A percentile compares a stretch with the other conserved stretches of the same genome.
These are phyloP conservation scores for Proctacanthus coquilletti DNA, from an alignment of 1,140 invertebrate species.

Conservation along the genomic window DNA sequence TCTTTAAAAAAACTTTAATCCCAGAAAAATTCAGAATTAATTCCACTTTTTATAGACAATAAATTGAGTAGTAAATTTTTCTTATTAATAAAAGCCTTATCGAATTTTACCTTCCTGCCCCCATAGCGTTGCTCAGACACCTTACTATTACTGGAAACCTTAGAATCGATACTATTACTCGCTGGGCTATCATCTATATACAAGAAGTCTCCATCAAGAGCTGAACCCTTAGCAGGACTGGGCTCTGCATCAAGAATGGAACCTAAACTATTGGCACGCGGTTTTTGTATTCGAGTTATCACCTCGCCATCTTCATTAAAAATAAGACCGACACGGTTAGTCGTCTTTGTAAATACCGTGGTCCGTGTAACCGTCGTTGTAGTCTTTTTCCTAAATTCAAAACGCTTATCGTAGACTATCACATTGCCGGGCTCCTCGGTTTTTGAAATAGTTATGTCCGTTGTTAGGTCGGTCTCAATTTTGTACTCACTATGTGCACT, in stretches of 20 bases:
- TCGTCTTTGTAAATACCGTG: constrained; percentile 12
- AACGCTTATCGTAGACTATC: constrained; percentile 10
- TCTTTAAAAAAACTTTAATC: too few species aligned
- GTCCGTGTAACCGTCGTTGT: constrained; percentile 13
- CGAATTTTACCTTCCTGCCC: too few species aligned
- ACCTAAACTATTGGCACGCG: constrained; percentile 21
- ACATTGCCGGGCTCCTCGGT: constrained; percentile 1
- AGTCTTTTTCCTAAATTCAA: constrained; percentile 14
- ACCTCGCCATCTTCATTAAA: constrained; percentile 8
- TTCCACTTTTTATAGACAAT: too few species aligned
- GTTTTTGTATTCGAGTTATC: constrained; percentile 2
- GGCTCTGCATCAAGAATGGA: constrained; percentile 16
- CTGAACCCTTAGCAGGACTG: constrained; percentile 3
- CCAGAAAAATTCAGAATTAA: too few species aligned
- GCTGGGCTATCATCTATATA: constrained; percentile 27
- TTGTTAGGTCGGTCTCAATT: neutral
- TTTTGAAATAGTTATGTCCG: constrained; percentile 4
- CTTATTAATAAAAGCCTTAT: too few species aligned
- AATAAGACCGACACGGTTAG: constrained; percentile 20
- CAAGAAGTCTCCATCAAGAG: constrained; percentile 12
- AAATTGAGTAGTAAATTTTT: too few species aligned
- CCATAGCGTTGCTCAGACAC: neutral
- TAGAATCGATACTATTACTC: neutral
- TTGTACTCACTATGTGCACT: constrained; percentile 1
- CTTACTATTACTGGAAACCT: too few species aligned